These are phyloP conservation scores for Strigamia maritima DNA, from an alignment of 2,888 invertebrate genomes.

Conservation along the genomic window DNA sequence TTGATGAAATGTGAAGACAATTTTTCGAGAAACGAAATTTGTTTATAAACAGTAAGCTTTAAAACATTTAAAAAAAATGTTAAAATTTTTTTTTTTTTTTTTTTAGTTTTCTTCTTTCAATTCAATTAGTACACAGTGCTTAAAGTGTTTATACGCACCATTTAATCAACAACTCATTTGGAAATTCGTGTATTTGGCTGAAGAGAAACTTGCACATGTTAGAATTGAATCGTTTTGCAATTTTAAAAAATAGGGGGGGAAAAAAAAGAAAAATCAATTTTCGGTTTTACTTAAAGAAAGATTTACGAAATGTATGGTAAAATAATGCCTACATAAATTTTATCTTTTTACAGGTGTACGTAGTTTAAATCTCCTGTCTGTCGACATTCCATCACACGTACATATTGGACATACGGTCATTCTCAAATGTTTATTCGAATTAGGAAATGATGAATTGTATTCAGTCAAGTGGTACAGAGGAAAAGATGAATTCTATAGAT, in stretches of 20 bases:
- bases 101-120: background rate
- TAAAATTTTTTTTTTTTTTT: background rate
- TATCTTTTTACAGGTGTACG: background rate
- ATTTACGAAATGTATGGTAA: background rate
- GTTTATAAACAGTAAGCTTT: background rate
- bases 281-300: background rate
- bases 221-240: background rate
- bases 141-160: constrained; percentile 17
- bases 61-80: background rate
- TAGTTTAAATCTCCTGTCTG: constrained; percentile 5
- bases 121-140: background rate
- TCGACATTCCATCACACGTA: constrained; percentile 34
- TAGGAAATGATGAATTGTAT: constrained; percentile 62
- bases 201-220: background rate
- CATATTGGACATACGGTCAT: constrained; percentile 61
- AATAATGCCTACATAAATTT: background rate
- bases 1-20: background rate
- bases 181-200: constrained; percentile 18
- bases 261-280: background rate
- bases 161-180: constrained; percentile 24
- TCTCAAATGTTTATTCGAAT: constrained; percentile 65
- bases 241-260: background rate
- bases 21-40: background rate
- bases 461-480: constrained; percentile 83
- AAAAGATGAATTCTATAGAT: constrained; percentile 78